Percentiles rank a stretch among this genome's conserved stretches.
phyloP scores from a whole-genome alignment of 2,113 vertebrate species.

The Malurus melanocephalus region DNA sequence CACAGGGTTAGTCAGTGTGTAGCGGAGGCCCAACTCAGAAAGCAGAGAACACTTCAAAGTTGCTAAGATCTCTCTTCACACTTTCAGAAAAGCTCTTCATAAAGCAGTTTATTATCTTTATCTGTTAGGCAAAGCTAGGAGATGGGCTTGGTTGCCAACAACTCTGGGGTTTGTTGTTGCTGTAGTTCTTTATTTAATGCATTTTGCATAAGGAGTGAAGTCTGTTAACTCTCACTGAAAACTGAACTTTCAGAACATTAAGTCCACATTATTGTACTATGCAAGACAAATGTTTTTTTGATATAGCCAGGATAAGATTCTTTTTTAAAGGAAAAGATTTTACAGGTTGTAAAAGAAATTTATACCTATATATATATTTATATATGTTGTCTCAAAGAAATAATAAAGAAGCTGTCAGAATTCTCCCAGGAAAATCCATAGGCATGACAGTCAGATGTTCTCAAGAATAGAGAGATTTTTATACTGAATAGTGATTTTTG shows the following conservation, averaged over 20 bases:
- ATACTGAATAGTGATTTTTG: too few relatives aligned
- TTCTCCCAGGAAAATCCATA: neutral
- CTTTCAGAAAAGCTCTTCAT: neutral
- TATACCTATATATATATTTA: neutral
- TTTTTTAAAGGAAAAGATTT: neutral
- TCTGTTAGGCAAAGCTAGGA: rapidly evolving
- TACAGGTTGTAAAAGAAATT: neutral
- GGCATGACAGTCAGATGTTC: neutral
- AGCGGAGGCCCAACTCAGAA: neutral
- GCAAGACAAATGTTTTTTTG: neutral
- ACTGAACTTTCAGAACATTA: neutral
- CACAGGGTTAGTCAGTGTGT: neutral
- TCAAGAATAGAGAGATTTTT: neutral
- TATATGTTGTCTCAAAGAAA: neutral
- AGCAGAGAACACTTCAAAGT: neutral
- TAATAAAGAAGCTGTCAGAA: neutral
- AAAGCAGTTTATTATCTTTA: neutral
- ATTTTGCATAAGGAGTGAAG: neutral
- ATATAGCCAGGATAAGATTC: neutral
- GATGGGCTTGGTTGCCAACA: neutral
- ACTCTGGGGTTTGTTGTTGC: neutral
- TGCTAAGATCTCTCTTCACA: neutral
- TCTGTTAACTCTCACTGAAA: neutral
- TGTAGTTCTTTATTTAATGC: neutral
- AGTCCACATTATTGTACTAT: neutral